Conservation (phyloP, 2,113 vertebrate genomes). For the Serinus canaria region DNA sequence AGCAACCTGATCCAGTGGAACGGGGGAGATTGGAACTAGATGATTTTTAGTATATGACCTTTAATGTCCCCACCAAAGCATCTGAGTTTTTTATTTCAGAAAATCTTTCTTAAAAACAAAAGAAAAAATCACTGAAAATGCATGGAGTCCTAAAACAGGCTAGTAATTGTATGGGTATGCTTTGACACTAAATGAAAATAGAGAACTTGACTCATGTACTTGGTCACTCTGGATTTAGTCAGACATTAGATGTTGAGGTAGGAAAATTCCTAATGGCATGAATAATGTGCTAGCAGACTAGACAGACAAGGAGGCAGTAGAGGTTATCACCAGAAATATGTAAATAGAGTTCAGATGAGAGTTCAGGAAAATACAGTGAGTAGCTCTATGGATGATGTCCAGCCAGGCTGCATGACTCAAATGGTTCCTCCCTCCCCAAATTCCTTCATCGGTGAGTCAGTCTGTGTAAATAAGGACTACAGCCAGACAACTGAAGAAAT, state of each 20-base stretch:
- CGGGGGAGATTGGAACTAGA: rapidly evolving
- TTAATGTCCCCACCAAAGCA: not conserved
- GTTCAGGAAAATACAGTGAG: not conserved
- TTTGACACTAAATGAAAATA: not conserved
- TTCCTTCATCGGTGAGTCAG: slow-evolving; percentile 21
- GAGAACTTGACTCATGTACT: slow-evolving; percentile 14
- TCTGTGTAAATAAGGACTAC: slow-evolving; percentile 13
- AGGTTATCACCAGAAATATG: slow-evolving; percentile 15
- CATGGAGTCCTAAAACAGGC: not conserved
- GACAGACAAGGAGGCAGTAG: slow-evolving; percentile 29
- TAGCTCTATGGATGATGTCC: not conserved
- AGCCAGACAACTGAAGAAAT: slow-evolving; percentile 25
- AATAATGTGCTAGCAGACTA: slow-evolving; percentile 27
- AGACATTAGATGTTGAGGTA: slow-evolving; percentile 3
- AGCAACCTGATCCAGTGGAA: not conserved
- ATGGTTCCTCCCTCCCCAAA: not conserved
- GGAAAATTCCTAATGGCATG: not conserved
- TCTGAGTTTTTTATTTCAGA: not conserved
- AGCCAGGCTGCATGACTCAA: slow-evolving; percentile 17
- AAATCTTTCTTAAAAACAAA: not conserved
- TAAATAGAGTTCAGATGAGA: slow-evolving; percentile 8
- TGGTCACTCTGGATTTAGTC: not conserved
- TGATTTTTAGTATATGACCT: not conserved
- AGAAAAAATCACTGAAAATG: not conserved
- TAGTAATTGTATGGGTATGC: not conserved